These are phyloP conservation scores for Schizopygopsis malacanthus DNA, from an alignment of 2,797 vertebrate genomes.

Conservation along the genomic window DNA sequence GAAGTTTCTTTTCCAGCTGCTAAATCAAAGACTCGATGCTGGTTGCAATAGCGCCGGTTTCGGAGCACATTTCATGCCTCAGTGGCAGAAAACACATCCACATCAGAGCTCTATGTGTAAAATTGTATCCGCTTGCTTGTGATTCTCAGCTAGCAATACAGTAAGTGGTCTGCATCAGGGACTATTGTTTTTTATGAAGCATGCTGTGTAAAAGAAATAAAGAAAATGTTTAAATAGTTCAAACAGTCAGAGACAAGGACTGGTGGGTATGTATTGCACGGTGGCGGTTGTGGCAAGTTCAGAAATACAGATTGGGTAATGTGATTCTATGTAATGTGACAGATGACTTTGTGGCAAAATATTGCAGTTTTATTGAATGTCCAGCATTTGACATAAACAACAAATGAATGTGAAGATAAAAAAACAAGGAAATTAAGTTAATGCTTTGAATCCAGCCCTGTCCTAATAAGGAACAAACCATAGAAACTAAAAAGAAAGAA, in stretches of 20 bases:
- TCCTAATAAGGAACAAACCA: not conserved
- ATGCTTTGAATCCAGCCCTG: not conserved
- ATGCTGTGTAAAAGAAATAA: not conserved
- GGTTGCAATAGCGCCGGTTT: slow-evolving; percentile 64
- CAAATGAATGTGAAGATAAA: not conserved
- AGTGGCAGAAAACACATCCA: slow-evolving; percentile 52
- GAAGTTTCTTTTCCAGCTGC: slow-evolving; percentile 62
- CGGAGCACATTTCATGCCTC: slow-evolving; percentile 60
- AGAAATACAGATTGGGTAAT: not conserved
- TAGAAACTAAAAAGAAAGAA: no score
- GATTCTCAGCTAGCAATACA: slow-evolving; percentile 7
- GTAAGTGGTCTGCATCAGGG: not conserved
- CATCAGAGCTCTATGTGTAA: slow-evolving; percentile 23
- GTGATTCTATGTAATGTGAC: not conserved
- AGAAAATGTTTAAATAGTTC: not conserved
- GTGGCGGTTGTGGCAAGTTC: not conserved
- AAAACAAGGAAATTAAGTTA: not conserved
- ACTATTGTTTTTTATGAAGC: slow-evolving; percentile 6
- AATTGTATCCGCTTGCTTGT: not conserved
- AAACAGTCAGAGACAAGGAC: not conserved
- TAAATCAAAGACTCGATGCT: slow-evolving; percentile 61
- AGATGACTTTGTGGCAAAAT: not conserved
- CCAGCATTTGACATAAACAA: not conserved
- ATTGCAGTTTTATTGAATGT: not conserved
- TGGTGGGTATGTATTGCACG: not conserved